Conservation (phyloP, 2,113 vertebrate genomes). For the Delphinus delphis region DNA sequence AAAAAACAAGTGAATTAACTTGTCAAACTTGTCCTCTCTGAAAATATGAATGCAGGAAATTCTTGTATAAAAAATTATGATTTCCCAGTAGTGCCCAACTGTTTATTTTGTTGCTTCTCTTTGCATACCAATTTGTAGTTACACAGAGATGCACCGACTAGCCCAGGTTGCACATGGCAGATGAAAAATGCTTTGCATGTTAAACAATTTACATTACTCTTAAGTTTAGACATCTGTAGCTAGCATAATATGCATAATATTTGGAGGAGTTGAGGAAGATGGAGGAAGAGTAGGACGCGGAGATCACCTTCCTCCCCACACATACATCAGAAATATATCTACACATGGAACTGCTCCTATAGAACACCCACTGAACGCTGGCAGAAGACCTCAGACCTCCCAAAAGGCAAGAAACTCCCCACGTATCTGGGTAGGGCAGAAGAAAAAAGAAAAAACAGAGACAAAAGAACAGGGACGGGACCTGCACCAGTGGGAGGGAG, state of each 20-base stretch:
- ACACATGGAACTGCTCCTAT: too few relatives aligned
- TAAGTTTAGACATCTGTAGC: neutral
- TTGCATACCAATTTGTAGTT: slow-evolving; percentile 53
- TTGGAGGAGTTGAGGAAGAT: neutral
- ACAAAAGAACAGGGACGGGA: too few relatives aligned
- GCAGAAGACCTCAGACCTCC: too few relatives aligned
- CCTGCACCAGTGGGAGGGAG: too few relatives aligned
- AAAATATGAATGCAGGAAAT: slow-evolving; percentile 31
- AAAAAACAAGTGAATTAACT: slow-evolving; percentile 72
- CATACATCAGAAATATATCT: too few relatives aligned
- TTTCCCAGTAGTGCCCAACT: slow-evolving; percentile 40
- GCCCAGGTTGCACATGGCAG: neutral
- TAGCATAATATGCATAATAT: neutral
- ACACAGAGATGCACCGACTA: neutral
- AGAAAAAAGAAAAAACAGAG: too few relatives aligned
- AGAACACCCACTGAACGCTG: too few relatives aligned
- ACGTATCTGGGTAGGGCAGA: too few relatives aligned
- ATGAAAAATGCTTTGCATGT: slow-evolving; percentile 7
- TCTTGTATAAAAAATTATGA: slow-evolving; percentile 56
- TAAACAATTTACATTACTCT: neutral
- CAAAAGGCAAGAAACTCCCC: too few relatives aligned
- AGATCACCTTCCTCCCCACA: too few relatives aligned
- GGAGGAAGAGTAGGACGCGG: too few relatives aligned
- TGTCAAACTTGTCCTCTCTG: slow-evolving; percentile 59
- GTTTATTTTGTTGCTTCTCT: slow-evolving; percentile 52